These are phyloP conservation scores for Catagonus wagneri DNA, from an alignment of 2,113 vertebrate genomes.

Conservation along the genomic window DNA sequence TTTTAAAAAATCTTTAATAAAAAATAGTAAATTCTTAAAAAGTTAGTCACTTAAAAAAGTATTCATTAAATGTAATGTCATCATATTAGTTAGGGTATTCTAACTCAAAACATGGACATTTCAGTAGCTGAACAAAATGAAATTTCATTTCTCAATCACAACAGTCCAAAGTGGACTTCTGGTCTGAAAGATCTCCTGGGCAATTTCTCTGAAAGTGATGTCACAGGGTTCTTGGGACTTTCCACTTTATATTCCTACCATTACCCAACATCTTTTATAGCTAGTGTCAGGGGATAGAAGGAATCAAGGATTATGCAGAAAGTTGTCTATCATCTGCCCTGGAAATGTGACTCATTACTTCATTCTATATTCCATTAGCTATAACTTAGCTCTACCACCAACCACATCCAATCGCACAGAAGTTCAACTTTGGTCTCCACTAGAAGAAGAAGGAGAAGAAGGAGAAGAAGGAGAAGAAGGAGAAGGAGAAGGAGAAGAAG, in stretches of 20 bases:
- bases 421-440: neutral
- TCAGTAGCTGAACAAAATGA: neutral
- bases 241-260: neutral
- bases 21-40: neutral
- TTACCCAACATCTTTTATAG: neutral
- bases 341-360: neutral
- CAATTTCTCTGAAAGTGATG: neutral
- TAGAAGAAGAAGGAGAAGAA: too few species aligned
- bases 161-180: neutral
- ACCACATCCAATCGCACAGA: neutral
- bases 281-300: neutral
- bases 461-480: too few species aligned
- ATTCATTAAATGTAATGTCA: neutral
- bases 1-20: neutral
- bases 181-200: neutral
- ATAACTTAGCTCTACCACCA: neutral
- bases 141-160: conserved; percentile 1
- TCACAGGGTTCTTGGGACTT: neutral
- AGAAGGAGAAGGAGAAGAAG: neutral
- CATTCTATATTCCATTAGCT: neutral
- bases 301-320: neutral
- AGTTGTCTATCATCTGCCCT: neutral
- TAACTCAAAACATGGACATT: neutral
- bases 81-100: neutral
- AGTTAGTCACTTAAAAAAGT: neutral